Base-by-base conservation (phyloP, 2,113 vertebrate genomes). In the Stegastes partitus region DNA sequence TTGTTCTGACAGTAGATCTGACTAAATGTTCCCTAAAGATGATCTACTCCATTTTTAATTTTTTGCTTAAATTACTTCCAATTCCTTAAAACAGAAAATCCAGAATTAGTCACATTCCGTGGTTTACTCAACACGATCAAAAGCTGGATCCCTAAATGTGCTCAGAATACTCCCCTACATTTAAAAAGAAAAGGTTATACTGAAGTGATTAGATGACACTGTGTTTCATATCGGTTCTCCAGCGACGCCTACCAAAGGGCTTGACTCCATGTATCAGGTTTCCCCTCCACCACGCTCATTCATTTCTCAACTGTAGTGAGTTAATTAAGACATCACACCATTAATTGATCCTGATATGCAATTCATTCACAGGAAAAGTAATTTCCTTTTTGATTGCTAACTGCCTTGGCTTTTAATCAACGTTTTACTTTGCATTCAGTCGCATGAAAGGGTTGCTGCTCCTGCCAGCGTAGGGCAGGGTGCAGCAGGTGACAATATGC, bases 271-370 rank as follows among this genome's bases (percentile, higher is more conserved):
- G 59, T 31, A 25, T 79, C 50, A 62, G 69, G 15, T 65, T 81
- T 59, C 53, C 28, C 55, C 42, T 21, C 11, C 18, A 19, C n/a
- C 15, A 37, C 50, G 22, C 58, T 54, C 14, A 73, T 75, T 83
- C n/a, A 78, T 68, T 82, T 45, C 66, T 80, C 84, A 61, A 82
- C 79, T 74, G 74, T 65, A 47, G 62, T 45, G 72, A 85, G 68
- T 86, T 87, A 73, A 88, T 91, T 90, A 90, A 88, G 83, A 86
- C 76, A 54, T 39, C 42, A 28, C 26, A 21, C 42, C 81, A 84
- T 92, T 91, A 91, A 93, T 91, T 92, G 85, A 80, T 91, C 83
- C 82, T 80, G 82, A 87, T 93, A 79, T 89, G 87, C 81, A 82
- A 85, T 82, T 90, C 85, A 87, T 88, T 86, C 68, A 83, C 65